Evolutionary conservation across 2,888 invertebrate genomes (phyloP).

Genomic region (Rhimphoctona megacephalus): DNA sequence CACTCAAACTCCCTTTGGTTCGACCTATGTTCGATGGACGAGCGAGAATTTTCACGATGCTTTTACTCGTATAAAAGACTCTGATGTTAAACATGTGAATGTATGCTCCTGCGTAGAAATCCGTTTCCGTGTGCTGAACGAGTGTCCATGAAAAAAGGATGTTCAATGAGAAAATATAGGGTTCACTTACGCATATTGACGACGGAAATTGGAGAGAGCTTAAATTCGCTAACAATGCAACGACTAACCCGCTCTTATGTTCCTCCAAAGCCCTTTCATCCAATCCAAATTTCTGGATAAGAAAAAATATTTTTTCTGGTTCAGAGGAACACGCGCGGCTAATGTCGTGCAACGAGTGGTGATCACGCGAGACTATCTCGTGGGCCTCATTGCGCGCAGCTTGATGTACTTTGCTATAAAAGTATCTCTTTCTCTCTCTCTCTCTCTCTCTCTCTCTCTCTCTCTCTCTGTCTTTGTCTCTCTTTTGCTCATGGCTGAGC

Average conservation of each 20-base stretch:
- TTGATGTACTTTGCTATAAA: conserved; percentile 34
- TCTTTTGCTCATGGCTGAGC: not conserved
- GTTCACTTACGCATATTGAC: not conserved
- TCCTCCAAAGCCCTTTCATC: not conserved
- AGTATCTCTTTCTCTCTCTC: conserved; percentile 10
- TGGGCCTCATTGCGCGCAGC: conserved; percentile 48
- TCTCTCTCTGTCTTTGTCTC: conserved; percentile 5
- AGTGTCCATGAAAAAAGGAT: conserved; percentile 17
- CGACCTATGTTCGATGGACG: conserved; percentile 2
- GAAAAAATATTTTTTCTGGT: conserved; percentile 36
- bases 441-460: conserved; percentile 9
- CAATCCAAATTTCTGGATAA: conserved; percentile 17
- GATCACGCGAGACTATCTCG: conserved; percentile 74
- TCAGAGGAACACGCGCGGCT: conserved; percentile 57
- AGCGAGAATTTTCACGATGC: conserved; percentile 22
- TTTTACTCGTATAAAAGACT: conserved; percentile 6
- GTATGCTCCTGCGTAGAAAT: not conserved
- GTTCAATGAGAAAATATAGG: not conserved
- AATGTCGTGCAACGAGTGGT: conserved; percentile 73
- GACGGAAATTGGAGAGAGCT: conserved; percentile 39
- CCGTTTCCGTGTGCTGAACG: not conserved
- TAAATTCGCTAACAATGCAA: conserved; percentile 14
- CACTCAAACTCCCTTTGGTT: conserved; percentile 42
- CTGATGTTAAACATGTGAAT: not conserved
- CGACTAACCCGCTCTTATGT: not conserved